Evolutionary conservation across 2,888 invertebrate genomes (phyloP).

Genomic region (Axea sp.): DNA sequence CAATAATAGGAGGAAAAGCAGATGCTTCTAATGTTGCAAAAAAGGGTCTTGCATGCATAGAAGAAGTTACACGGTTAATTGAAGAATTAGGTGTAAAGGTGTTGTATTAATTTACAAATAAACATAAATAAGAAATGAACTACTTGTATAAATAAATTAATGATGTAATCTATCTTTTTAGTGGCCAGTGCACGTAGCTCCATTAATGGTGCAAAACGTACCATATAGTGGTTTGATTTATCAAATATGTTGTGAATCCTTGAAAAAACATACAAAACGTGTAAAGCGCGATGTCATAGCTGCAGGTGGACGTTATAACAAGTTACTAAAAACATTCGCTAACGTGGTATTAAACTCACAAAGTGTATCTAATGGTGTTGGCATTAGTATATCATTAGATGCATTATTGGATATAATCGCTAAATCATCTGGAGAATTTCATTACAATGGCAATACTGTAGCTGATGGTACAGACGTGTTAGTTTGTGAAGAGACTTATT

Average conservation of each 20-base stretch:
- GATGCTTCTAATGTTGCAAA: constrained; percentile 85
- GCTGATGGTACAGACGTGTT: constrained; percentile 82
- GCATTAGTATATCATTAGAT: constrained; percentile 92
- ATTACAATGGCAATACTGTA: constrained; percentile 71
- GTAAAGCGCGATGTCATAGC: constrained; percentile 87
- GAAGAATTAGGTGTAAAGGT: constrained; percentile 88
- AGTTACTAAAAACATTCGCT: constrained; percentile 87
- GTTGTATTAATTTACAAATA: constrained; percentile 63
- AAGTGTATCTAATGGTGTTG: constrained; percentile 82
- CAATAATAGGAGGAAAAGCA: constrained; percentile 85
- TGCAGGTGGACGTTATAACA: constrained; percentile 94
- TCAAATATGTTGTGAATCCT: constrained; percentile 83
- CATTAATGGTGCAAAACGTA: constrained; percentile 83
- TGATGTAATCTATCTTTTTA: too few species aligned
- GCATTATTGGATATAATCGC: constrained; percentile 85
- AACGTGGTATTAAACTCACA: constrained; percentile 69
- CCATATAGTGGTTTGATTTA: constrained; percentile 86
- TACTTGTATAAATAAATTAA: too few species aligned
- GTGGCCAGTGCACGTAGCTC: constrained; percentile 82
- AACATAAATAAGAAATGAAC: too few species aligned
- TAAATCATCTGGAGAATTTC: constrained; percentile 79
- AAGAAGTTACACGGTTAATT: constrained; percentile 85
- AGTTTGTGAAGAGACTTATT: constrained; percentile 83
- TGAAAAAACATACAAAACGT: constrained; percentile 81
- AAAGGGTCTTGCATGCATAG: constrained; percentile 87